Base-by-base conservation (phyloP, 2,113 vertebrate genomes). In the Onychostoma macrolepis region DNA sequence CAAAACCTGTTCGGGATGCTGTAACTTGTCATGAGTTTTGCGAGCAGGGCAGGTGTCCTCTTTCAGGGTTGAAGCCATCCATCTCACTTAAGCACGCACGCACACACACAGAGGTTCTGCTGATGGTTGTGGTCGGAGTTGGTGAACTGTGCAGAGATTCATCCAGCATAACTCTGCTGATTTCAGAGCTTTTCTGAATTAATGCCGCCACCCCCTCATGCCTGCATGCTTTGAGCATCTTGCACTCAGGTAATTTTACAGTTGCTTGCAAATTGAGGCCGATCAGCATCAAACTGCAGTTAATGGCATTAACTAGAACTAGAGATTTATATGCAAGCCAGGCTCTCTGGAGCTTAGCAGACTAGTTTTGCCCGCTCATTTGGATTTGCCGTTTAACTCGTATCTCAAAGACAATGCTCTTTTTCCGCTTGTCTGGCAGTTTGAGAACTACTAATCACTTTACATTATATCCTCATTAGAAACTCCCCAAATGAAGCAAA, bases 11-110 rank as follows among this genome's bases (percentile, higher is more conserved):
- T 19, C 33, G 43, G 53, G 72, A 86, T 78, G 80, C 72, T 86
- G 80, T 82, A 63, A 43, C 63, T 74, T 86, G 85, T 88, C 77
- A 80, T 85, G 84, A 83, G 33, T 79, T 79, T 45, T 86, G 84
- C 45, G 61, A 67, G 75, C 45, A 26, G 75, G 71, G 56, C 72
- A 65, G 72, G 80, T 87, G 69, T 87, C 71, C 53, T 74, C 48
- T 87, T 63, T 83, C 80, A 87, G 86, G 80, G 86, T 67, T 63
- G 56, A 74, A 87, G 78, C 33, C 56, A 87, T 87, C 79, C 80
- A 87, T 87, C 86, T 87, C 86, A 87, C 86, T 83, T 87, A 81
- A 83, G 43, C n/a, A 76, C 9, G 8, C 36, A 24, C 65, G 12
- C 24, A 53, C 26, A 71, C 38, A 79, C 41, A 43, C 38, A 26